These are phyloP conservation scores for Platichthys stellatus DNA, from an alignment of 2,113 vertebrate species.

Conservation along the genomic window DNA sequence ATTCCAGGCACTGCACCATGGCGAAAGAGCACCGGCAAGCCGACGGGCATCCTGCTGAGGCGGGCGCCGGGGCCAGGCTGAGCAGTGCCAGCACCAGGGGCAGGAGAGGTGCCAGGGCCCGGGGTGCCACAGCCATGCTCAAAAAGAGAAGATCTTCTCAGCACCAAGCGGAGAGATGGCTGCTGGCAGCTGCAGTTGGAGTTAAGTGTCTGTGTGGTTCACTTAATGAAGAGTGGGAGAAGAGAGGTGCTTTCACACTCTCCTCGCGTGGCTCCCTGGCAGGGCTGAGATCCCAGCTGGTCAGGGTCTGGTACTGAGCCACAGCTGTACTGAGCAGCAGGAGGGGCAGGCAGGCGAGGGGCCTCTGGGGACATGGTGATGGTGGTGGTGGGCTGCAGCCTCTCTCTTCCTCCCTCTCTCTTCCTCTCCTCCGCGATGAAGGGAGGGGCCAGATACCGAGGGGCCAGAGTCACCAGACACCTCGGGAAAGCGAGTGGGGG, in stretches of 20 bases:
- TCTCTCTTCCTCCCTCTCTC: slow-evolving; percentile 29
- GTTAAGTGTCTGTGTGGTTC: slow-evolving; percentile 34
- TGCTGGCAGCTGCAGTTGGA: slow-evolving; percentile 35
- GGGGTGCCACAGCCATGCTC: slow-evolving; percentile 65
- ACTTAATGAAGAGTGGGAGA: slow-evolving; percentile 39
- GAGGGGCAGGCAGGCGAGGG: slow-evolving; percentile 69
- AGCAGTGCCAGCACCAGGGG: slow-evolving; percentile 59
- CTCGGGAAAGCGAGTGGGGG: slow-evolving; percentile 44
- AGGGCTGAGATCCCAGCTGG: slow-evolving; percentile 70
- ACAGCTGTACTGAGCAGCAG: slow-evolving; percentile 79
- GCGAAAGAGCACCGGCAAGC: slow-evolving; percentile 81
- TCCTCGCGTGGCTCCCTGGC: slow-evolving; percentile 45
- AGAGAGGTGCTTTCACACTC: slow-evolving; percentile 52
- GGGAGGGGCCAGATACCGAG: slow-evolving; percentile 77
- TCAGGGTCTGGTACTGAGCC: slow-evolving; percentile 74
- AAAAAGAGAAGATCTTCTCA: slow-evolving; percentile 32
- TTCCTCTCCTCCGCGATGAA: slow-evolving; percentile 67
- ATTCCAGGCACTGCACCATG: slow-evolving; percentile 81
- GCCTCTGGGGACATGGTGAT: slow-evolving; percentile 77
- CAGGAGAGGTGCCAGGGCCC: slow-evolving; percentile 57
- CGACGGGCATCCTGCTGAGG: slow-evolving; percentile 68
- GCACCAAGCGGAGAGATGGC: not conserved
- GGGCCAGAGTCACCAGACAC: slow-evolving; percentile 83
- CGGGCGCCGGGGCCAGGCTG: slow-evolving; percentile 52
- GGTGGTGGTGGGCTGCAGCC: slow-evolving; percentile 77